Conservation (phyloP, 2,888 invertebrate species). For the Drosophila pseudotalamancana region DNA sequence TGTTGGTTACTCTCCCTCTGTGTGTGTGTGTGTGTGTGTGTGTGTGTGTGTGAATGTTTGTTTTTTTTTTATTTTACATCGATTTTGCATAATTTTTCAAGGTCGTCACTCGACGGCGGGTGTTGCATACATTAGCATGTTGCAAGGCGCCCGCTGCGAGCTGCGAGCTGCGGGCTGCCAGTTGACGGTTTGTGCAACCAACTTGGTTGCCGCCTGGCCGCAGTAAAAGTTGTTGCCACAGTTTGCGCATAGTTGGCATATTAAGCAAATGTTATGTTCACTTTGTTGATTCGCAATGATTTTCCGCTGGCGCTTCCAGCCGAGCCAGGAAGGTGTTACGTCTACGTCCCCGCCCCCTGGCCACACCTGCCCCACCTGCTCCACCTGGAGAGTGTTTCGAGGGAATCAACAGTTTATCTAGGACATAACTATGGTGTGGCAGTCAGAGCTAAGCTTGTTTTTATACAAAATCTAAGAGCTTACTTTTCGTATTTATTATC, state of each 20-base stretch:
- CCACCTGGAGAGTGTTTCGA: background rate
- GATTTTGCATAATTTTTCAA: conserved; percentile 83
- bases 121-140: conserved; percentile 81
- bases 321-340: conserved; percentile 18
- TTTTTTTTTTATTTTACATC: conserved; percentile 73
- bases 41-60: conserved; percentile 34
- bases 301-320: conserved; percentile 29
- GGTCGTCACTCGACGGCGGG: conserved; percentile 78
- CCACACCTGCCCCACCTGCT: background rate
- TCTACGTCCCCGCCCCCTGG: background rate
- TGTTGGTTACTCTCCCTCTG: conserved; percentile 57
- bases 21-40: conserved; percentile 41
- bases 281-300: conserved; percentile 55
- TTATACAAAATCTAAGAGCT: background rate
- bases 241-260: conserved; percentile 68
- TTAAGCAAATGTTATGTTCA: conserved; percentile 61
- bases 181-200: conserved; percentile 60
- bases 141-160: conserved; percentile 62
- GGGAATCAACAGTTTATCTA: conserved; percentile 24
- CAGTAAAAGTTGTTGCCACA: conserved; percentile 72
- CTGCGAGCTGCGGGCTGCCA: conserved; percentile 12
- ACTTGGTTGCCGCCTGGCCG: conserved; percentile 23
- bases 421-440: background rate
- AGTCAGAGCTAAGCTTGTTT: background rate
- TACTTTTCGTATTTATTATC: background rate